These are phyloP conservation scores for Ylistrum balloti DNA, from an alignment of 1,140 invertebrate species.

Conservation along the genomic window DNA sequence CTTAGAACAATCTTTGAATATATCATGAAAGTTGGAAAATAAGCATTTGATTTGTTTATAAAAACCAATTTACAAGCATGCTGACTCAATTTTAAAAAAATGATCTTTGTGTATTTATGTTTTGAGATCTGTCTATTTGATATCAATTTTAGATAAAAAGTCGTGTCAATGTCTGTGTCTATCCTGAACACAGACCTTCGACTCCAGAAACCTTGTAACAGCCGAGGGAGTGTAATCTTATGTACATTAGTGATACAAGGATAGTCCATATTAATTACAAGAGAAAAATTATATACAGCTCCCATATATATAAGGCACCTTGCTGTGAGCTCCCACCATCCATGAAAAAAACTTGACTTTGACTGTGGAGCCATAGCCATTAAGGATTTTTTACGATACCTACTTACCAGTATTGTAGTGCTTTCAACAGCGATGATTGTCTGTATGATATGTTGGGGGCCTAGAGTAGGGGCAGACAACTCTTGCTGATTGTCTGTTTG, in stretches of 20 bases:
- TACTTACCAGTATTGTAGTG: background rate
- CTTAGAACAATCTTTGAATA: no score
- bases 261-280: background rate
- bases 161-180: background rate
- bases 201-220: background rate
- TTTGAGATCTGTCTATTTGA: no score
- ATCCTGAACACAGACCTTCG: background rate
- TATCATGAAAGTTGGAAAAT: no score
- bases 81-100: no score
- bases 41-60: no score
- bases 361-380: background rate
- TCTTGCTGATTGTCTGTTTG: background rate
- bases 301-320: background rate
- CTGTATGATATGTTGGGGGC: background rate
- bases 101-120: no score
- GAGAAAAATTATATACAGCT: background rate
- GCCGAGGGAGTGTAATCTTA: background rate
- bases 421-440: background rate
- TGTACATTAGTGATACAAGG: background rate
- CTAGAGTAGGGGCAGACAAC: background rate
- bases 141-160: background rate
- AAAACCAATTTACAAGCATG: no score
- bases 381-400: background rate
- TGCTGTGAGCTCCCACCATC: background rate
- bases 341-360: background rate